Conservation (phyloP, 2,888 invertebrate genomes). For the Leptogaster cylindrica region DNA sequence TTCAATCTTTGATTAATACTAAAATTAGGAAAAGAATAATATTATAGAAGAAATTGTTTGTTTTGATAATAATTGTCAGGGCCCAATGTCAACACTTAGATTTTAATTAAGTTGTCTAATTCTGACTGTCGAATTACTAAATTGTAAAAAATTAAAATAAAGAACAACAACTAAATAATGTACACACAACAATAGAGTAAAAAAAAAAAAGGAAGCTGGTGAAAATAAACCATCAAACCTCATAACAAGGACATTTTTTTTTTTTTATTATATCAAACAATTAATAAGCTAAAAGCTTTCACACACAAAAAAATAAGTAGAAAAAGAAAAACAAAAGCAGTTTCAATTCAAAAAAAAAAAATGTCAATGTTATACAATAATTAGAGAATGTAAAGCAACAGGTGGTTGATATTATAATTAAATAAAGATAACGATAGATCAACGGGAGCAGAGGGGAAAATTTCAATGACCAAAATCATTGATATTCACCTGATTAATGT, state of each 20-base stretch:
- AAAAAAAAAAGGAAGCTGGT: not conserved
- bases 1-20: too few relatives aligned
- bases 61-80: not conserved
- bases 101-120: not conserved
- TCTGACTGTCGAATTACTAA: too few relatives aligned
- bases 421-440: not conserved
- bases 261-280: too few relatives aligned
- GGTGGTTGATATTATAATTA: not conserved
- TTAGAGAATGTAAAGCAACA: constrained; percentile 6
- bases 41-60: too few relatives aligned
- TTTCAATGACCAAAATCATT: constrained; percentile 55
- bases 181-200: not conserved
- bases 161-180: constrained; percentile 12
- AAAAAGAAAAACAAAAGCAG: too few relatives aligned
- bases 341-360: constrained; percentile 8
- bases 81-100: constrained; percentile 35
- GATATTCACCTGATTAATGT: constrained; percentile 63
- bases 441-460: constrained; percentile 48
- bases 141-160: too few relatives aligned
- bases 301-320: too few relatives aligned
- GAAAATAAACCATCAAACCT: not conserved
- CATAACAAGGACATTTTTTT: constrained; percentile 22
- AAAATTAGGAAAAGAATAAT: not conserved
- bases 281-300: too few relatives aligned
- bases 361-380: constrained; percentile 19